Conservation (phyloP, 2,113 vertebrate genomes). For the Zosterops hypoxanthus region DNA sequence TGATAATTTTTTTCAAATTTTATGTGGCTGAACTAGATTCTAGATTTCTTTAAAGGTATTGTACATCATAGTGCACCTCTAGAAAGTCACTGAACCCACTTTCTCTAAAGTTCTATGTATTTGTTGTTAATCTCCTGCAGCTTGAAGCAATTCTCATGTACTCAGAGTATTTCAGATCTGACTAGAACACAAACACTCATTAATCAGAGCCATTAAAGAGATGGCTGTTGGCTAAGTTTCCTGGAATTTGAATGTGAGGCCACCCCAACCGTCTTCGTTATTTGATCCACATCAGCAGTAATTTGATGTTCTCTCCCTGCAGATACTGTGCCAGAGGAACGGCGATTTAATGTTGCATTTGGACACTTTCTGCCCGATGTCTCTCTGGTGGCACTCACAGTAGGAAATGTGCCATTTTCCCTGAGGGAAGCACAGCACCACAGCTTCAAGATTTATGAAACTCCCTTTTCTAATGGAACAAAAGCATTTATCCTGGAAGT, state of each 20-base stretch:
- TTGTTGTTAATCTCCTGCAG: constrained; percentile 49
- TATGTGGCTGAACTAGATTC: not conserved
- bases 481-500: constrained; percentile 77
- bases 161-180: constrained; percentile 36
- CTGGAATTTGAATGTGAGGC: constrained; percentile 47
- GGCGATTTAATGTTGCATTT: constrained; percentile 73
- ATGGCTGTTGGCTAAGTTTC: constrained; percentile 49
- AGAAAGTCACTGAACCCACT: not conserved
- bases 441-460: constrained; percentile 73
- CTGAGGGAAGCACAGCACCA: constrained; percentile 49
- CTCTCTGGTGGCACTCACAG: constrained; percentile 70
- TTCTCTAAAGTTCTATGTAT: not conserved
- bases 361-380: constrained; percentile 78
- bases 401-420: constrained; percentile 69
- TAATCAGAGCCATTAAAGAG: constrained; percentile 63
- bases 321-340: constrained; percentile 73
- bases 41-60: not conserved
- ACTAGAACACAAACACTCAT: constrained; percentile 66
- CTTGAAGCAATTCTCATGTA: constrained; percentile 60
- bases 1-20: not conserved
- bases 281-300: constrained; percentile 34
- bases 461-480: constrained; percentile 54
- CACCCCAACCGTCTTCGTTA: constrained; percentile 7
- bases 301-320: constrained; percentile 39
- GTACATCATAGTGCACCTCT: not conserved